Conservation (phyloP, 2,797 vertebrate genomes). For the Danio tinwini region DNA sequence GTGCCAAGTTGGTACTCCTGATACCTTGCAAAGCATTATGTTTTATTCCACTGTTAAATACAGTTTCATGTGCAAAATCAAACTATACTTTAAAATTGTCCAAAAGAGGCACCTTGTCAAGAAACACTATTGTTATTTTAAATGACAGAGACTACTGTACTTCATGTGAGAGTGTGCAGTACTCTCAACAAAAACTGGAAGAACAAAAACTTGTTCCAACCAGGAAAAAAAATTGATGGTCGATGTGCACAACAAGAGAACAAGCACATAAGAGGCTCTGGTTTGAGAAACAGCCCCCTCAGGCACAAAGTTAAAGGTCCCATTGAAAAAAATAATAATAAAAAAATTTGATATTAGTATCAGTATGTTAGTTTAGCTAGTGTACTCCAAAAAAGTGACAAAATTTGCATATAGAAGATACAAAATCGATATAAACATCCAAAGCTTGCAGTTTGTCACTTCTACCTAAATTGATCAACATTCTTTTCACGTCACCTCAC, state of each 20-base stretch:
- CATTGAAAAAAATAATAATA: too few species aligned
- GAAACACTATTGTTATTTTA: too few species aligned
- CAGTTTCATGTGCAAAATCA: neutral
- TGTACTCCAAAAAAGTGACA: too few species aligned
- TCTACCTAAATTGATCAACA: too few species aligned
- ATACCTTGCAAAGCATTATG: neutral
- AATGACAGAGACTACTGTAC: too few species aligned
- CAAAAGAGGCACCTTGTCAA: neutral
- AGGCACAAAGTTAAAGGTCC: neutral
- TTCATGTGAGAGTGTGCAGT: too few species aligned
- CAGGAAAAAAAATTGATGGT: slow-evolving; percentile 6
- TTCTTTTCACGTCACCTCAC: too few species aligned
- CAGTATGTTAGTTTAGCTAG: too few species aligned
- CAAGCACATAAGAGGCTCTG: neutral
- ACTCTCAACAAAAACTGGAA: neutral
- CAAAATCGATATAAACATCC: too few species aligned
- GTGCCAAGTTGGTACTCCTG: neutral
- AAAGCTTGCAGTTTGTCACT: too few species aligned
- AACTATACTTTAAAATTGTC: neutral
- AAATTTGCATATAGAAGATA: too few species aligned
- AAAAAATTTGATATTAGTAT: too few species aligned
- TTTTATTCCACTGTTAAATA: neutral
- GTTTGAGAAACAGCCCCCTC: neutral
- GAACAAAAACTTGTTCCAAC: neutral
- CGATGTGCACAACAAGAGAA: neutral